Conservation (phyloP, 2,113 vertebrate species). For the Protomyctophum bolini region DNA sequence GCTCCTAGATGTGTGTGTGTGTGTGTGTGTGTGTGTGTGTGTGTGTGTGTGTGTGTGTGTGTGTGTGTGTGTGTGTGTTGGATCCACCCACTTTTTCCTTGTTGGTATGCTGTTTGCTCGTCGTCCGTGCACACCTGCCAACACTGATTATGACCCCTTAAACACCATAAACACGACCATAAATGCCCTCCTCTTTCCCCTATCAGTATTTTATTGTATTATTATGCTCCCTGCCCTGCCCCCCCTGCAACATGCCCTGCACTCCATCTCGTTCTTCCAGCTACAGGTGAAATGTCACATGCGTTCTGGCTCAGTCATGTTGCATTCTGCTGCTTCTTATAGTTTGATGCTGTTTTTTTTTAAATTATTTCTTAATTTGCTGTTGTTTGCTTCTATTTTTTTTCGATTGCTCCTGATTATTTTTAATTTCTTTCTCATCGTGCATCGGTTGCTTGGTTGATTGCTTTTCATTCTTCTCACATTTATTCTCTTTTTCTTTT, state of each 20-base stretch:
- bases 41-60: slow-evolving; percentile 28
- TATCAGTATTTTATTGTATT: slow-evolving; percentile 42
- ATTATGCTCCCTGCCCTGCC: slow-evolving; percentile 39
- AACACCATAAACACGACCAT: slow-evolving; percentile 60
- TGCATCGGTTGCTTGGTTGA: slow-evolving; percentile 70
- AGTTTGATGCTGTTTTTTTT: slow-evolving; percentile 59
- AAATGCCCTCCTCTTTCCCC: slow-evolving; percentile 59
- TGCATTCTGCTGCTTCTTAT: slow-evolving; percentile 75
- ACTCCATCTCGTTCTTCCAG: slow-evolving; percentile 73
- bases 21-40: slow-evolving; percentile 34
- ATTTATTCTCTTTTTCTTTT: slow-evolving; percentile 73
- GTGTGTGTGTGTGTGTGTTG: slow-evolving; percentile 39
- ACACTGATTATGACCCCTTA: slow-evolving; percentile 32
- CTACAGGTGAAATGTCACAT: slow-evolving; percentile 61
- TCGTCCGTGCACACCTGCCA: slow-evolving; percentile 54
- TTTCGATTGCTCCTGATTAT: slow-evolving; percentile 66
- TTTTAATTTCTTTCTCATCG: slow-evolving; percentile 59
- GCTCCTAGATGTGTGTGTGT: slow-evolving; percentile 31
- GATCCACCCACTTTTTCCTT: slow-evolving; percentile 39
- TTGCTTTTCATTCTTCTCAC: slow-evolving; percentile 80
- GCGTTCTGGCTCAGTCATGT: slow-evolving; percentile 71
- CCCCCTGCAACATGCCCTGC: slow-evolving; percentile 74
- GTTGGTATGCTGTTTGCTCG: slow-evolving; percentile 55
- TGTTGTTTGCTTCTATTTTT: slow-evolving; percentile 63
- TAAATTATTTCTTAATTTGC: slow-evolving; percentile 74